A percentile compares a stretch with the other conserved stretches of the same genome.
phyloP scores from a whole-genome alignment of 1,140 invertebrate species.

The Trichonephila clavata region DNA sequence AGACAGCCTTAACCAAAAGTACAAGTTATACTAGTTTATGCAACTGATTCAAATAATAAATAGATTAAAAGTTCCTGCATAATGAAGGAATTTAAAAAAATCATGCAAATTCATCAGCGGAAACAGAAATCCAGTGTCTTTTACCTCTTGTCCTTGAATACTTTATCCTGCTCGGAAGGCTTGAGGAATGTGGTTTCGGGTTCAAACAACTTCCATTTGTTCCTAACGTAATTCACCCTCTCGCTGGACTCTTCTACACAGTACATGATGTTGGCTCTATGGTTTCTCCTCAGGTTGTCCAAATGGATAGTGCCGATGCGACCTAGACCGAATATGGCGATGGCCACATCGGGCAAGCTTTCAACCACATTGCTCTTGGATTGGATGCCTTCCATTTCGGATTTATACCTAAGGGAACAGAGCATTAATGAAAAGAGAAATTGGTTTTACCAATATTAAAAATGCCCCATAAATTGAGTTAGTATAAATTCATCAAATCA shows the following conservation, averaged over 20 bases:
- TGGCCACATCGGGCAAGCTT: constrained; percentile 78
- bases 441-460: too few relatives aligned
- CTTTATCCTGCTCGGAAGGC: constrained; percentile 82
- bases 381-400: constrained; percentile 55
- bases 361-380: background rate
- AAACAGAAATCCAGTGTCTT: background rate
- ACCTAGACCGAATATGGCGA: constrained; percentile 85
- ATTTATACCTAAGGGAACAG: constrained; percentile 49
- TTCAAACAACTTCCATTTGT: constrained; percentile 83
- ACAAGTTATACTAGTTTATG: too few relatives aligned
- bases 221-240: constrained; percentile 82
- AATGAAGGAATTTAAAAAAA: background rate
- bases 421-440: too few relatives aligned
- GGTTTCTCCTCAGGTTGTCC: constrained; percentile 83
- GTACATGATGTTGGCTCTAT: constrained; percentile 84
- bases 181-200: constrained; percentile 81
- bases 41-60: too few relatives aligned
- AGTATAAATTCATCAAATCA: too few relatives aligned
- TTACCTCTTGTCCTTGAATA: constrained; percentile 84
- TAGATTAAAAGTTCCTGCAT: background rate
- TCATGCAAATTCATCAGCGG: background rate
- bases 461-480: too few relatives aligned
- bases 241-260: constrained; percentile 84
- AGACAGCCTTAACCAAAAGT: too few relatives aligned
- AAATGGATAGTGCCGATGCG: constrained; percentile 86